Percentiles rank a stretch among this genome's conserved stretches.
These are phyloP conservation scores for Drosophila virilis DNA, from an alignment of 1,140 invertebrate genomes.

Conservation along the genomic window DNA sequence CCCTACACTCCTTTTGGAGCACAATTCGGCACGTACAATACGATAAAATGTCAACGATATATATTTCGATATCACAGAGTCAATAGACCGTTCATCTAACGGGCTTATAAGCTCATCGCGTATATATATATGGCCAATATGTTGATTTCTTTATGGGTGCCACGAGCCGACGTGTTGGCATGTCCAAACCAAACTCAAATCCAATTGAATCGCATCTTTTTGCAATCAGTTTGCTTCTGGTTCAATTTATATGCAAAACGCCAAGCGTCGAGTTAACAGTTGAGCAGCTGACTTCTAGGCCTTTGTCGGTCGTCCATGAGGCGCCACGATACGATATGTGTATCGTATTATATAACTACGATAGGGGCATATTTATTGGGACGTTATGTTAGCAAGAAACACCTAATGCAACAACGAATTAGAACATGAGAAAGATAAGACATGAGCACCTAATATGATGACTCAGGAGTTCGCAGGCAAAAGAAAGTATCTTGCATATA, in stretches of 20 bases:
- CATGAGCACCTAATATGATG: too few relatives aligned
- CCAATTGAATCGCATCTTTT: conserved; percentile 14
- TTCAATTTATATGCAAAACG: conserved; percentile 35
- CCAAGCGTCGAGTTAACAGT: conserved; percentile 11
- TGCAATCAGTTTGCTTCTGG: not conserved
- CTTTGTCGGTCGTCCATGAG: conserved; percentile 29
- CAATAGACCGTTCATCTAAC: conserved; percentile 57
- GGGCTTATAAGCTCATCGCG: conserved; percentile 41
- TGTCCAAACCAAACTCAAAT: conserved; percentile 23
- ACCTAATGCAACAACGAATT: not conserved
- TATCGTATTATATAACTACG: conserved; percentile 10
- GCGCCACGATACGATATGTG: too few relatives aligned
- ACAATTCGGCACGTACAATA: conserved; percentile 44
- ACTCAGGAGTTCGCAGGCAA: too few relatives aligned
- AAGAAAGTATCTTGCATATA: too few relatives aligned
- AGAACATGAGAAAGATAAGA: too few relatives aligned
- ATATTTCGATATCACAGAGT: conserved; percentile 13
- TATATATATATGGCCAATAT: conserved; percentile 18
- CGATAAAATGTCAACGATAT: conserved; percentile 57
- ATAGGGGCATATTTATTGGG: not conserved
- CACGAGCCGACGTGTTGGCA: conserved; percentile 38
- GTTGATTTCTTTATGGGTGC: conserved; percentile 25
- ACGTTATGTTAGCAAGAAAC: too few relatives aligned
- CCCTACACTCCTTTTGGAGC: conserved; percentile 16
- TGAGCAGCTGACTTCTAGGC: not conserved